Percentiles rank a stretch among this genome's conserved stretches.
These are phyloP conservation scores for Sesia apiformis DNA, from an alignment of 2,888 invertebrate species.

Conservation along the genomic window DNA sequence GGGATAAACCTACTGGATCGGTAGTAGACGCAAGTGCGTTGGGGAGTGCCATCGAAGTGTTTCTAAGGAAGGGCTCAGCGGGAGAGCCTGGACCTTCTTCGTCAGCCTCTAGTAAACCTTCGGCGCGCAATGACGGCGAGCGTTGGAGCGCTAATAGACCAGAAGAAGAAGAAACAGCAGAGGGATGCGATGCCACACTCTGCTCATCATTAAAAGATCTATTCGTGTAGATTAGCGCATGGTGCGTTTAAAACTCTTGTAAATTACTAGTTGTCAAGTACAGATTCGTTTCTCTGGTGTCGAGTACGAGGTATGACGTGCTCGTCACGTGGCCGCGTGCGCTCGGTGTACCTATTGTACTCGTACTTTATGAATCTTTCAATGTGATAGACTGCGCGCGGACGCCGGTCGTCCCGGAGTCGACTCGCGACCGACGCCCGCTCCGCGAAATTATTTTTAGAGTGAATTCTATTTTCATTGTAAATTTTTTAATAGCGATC, in stretches of 20 bases:
- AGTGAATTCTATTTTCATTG: constrained; percentile 73
- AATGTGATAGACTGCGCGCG: constrained; percentile 68
- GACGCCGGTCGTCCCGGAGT: constrained; percentile 55
- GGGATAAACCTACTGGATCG: constrained; percentile 85
- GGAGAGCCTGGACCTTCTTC: constrained; percentile 56
- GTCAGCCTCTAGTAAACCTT: constrained; percentile 30
- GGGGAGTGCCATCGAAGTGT: constrained; percentile 89
- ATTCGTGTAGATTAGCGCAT: constrained; percentile 79
- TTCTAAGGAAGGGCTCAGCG: constrained; percentile 76
- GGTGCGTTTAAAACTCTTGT: constrained; percentile 45
- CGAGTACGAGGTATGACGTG: constrained; percentile 28
- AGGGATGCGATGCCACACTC: constrained; percentile 85
- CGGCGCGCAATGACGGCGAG: constrained; percentile 39
- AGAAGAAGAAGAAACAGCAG: constrained; percentile 81
- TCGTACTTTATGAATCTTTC: constrained; percentile 67
- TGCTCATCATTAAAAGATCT: constrained; percentile 90
- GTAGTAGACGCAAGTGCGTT: constrained; percentile 86
- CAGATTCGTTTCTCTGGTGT: constrained; percentile 38
- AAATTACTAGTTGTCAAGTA: constrained; percentile 51
- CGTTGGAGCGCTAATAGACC: constrained; percentile 76
- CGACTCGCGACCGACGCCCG: constrained; percentile 60
- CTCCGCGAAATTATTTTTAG: constrained; percentile 65
- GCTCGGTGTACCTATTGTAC: constrained; percentile 41
- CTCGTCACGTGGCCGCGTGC: constrained; percentile 16
- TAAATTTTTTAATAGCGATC: constrained; percentile 70